Base-by-base conservation (phyloP, 2,888 invertebrate genomes). In the Lottia scabra region DNA sequence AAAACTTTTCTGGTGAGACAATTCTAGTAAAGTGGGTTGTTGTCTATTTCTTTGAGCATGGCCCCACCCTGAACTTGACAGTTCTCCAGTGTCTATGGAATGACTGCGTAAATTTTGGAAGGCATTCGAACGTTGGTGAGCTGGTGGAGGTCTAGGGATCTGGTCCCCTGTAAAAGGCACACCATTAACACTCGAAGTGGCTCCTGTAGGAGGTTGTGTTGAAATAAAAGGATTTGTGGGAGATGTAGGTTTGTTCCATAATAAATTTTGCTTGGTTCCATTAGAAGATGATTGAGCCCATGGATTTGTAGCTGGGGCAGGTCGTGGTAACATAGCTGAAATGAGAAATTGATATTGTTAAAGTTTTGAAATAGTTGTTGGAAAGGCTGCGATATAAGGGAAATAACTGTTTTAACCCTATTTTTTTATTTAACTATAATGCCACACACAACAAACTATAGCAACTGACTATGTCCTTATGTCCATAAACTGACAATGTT, bases 271-370 rank as follows among this genome's bases (percentile, higher is more conserved):
- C 63, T n/a, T 65, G 71, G n/a, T 56, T 44, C n/a, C 68, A 27
- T 62, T 68, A 71, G 19, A 62, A 30, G 13, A n/a, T 68, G 30
- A 65, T n/a, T n/a, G 90, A 95, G 81, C 82, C 85, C 86, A 85
- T 0, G 86, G 86, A 76, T 84, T 87, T 74, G 81, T 86, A 65
- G 71, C 73, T 62, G 74, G 71, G 30, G 44, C 56, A 10, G 8
- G 19, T 56, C 23, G 56, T 56, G 56, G 23, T 23, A 56, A 23
- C 19, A 23, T 19, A 10, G 56, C 56, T 56, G 56, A 23, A 56
- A 56, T 23, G 23, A 56, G 13, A 56, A 56, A 8, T 38, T 10
- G 10, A 38, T 6, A 38, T 38, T 38, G 30, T 5, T 2, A 6
- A 38, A 10, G 38, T 8, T 38, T 38, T 38, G 10, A 38, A 38